Evolutionary conservation across 2,888 invertebrate species (phyloP).

Genomic region (Andrena haemorrhoa): DNA sequence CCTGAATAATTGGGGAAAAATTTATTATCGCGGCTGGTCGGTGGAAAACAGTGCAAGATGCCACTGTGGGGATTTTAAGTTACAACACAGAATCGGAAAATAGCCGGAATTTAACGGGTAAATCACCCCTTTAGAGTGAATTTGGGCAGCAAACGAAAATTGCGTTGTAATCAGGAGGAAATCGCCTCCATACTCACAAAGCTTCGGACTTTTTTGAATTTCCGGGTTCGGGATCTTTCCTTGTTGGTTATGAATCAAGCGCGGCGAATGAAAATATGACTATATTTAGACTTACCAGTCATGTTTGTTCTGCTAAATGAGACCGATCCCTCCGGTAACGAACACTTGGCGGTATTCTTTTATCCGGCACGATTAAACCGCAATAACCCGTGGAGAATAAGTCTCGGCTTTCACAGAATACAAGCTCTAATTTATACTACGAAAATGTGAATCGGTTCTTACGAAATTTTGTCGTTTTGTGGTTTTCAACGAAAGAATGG

Average conservation of each 20-base stretch:
- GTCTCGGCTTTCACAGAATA: not conserved
- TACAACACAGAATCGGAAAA: too few relatives aligned
- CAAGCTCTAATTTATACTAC: too few relatives aligned
- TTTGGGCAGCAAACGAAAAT: too few relatives aligned
- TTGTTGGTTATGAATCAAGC: not conserved
- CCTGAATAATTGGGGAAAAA: constrained; percentile 1
- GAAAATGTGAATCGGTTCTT: too few relatives aligned
- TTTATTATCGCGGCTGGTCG: not conserved
- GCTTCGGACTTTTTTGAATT: too few relatives aligned
- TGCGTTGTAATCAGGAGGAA: too few relatives aligned
- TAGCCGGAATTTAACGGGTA: too few relatives aligned
- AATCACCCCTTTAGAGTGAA: too few relatives aligned
- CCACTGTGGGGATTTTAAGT: too few relatives aligned
- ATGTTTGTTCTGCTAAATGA: constrained; percentile 32
- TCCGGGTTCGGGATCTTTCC: too few relatives aligned
- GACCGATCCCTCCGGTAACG: not conserved
- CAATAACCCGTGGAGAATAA: not conserved
- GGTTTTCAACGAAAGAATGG: not conserved
- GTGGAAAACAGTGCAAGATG: not conserved
- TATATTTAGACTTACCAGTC: constrained; percentile 62
- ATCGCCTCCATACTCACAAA: too few relatives aligned
- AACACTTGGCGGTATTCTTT: constrained; percentile 9
- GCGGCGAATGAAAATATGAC: constrained; percentile 11
- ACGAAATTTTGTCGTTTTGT: not conserved
- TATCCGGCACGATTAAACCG: not conserved